Conservation (phyloP, 2,888 invertebrate species). For the Lymantria dispar region DNA sequence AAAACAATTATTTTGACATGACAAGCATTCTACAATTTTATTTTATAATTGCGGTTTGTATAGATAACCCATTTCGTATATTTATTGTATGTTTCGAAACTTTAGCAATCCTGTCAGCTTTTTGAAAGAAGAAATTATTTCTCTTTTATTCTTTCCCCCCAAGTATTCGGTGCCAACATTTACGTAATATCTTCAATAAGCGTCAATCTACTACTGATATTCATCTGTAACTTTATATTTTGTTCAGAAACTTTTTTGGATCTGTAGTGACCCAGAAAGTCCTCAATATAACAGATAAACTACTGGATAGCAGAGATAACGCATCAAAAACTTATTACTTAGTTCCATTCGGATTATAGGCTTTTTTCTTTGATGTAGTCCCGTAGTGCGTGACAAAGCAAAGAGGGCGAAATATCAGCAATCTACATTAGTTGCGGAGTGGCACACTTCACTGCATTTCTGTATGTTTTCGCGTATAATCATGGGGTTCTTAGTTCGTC, state of each 20-base stretch:
- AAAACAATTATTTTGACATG: too few species aligned
- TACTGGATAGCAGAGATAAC: constrained; percentile 38
- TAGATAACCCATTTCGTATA: constrained; percentile 4
- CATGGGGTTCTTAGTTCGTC: constrained; percentile 16
- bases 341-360: constrained; percentile 45
- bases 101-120: not conserved
- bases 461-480: constrained; percentile 26
- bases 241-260: constrained; percentile 16
- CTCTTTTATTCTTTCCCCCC: constrained; percentile 2
- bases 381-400: constrained; percentile 41
- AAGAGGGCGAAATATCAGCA: constrained; percentile 37
- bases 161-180: constrained; percentile 4
- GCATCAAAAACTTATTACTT: constrained; percentile 56
- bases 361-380: constrained; percentile 49
- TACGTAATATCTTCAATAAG: constrained; percentile 10
- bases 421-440: constrained; percentile 33
- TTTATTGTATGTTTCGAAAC: constrained; percentile 4
- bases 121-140: constrained; percentile 1
- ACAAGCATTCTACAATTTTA: constrained; percentile 7
- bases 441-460: constrained; percentile 11
- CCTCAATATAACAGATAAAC: constrained; percentile 28
- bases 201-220: constrained; percentile 14
- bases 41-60: constrained; percentile 5
- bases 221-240: constrained; percentile 18
- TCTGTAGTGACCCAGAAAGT: constrained; percentile 25